phyloP scores from a whole-genome alignment of 1,140 invertebrate species.

The Helicoverpa zea region DNA sequence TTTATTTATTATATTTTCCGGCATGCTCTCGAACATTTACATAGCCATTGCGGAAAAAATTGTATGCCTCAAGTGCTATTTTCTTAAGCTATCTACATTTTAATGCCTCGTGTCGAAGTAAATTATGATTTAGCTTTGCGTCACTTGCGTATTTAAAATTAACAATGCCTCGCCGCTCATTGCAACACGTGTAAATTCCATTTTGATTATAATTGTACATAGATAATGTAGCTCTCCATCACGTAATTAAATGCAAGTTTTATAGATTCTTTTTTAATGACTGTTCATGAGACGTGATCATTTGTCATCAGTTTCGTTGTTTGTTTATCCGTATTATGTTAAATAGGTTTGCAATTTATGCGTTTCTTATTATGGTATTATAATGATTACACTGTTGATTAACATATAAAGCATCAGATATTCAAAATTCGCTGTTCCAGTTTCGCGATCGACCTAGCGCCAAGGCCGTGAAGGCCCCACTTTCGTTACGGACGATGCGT shows the following conservation, averaged over 20 bases:
- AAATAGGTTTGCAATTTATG: conserved; percentile 12
- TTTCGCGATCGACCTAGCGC: conserved; percentile 59
- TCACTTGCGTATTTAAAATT: conserved; percentile 55
- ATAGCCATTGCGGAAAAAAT: conserved; percentile 4
- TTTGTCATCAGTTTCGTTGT: conserved; percentile 30
- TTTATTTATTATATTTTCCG: conserved; percentile 50
- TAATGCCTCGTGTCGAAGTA: conserved; percentile 3
- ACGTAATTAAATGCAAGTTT: conserved; percentile 63
- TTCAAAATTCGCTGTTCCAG: conserved; percentile 61
- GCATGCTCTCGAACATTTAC: conserved; percentile 19
- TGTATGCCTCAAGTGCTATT: conserved; percentile 12
- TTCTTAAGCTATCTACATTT: conserved; percentile 16
- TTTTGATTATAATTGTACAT: conserved; percentile 52
- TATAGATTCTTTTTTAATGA: conserved; percentile 67
- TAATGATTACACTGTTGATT: conserved; percentile 23
- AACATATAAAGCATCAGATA: conserved; percentile 47
- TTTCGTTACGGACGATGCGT: conserved; percentile 58
- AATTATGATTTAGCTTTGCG: conserved; percentile 38
- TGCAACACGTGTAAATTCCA: conserved; percentile 68
- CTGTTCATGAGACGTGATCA: conserved; percentile 39
- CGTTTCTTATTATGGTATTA: neutral
- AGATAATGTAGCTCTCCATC: conserved; percentile 54
- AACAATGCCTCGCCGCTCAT: conserved; percentile 40
- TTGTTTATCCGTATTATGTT: conserved; percentile 8
- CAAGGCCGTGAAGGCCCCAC: conserved; percentile 68